Percentiles rank a stretch among this genome's conserved stretches.
Conservation (phyloP, 2,888 invertebrate genomes). For the Apodemia mormo region DNA sequence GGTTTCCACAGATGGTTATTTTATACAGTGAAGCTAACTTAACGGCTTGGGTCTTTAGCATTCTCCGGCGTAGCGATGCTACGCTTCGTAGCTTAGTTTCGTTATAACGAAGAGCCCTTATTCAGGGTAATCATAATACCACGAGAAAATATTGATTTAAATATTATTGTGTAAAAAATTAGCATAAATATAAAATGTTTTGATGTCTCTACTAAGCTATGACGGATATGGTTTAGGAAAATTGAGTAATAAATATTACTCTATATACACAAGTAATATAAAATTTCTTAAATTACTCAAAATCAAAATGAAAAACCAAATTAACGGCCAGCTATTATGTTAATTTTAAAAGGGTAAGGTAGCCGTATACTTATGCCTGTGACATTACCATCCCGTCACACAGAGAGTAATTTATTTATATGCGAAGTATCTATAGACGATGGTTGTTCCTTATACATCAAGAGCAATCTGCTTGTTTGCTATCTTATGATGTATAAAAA, state of each 20-base stretch:
- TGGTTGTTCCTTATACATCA: too few species aligned
- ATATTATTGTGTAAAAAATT: background rate
- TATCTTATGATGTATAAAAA: too few species aligned
- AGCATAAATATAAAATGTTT: background rate
- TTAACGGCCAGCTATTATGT: too few species aligned
- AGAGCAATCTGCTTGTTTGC: too few species aligned
- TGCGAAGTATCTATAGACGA: too few species aligned
- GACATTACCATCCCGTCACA: too few species aligned
- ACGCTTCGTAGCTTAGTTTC: slow-evolving; percentile 27
- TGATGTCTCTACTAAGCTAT: background rate
- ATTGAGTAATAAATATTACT: background rate
- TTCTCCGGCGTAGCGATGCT: slow-evolving; percentile 34
- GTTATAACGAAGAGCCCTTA: slow-evolving; percentile 13
- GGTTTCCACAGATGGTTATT: slow-evolving; percentile 78
- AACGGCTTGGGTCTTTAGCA: slow-evolving; percentile 58
- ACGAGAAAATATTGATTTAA: background rate
- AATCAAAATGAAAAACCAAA: too few species aligned
- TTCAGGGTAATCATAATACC: background rate
- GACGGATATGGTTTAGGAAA: background rate
- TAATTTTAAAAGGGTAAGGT: too few species aligned
- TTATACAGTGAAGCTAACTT: slow-evolving; percentile 75
- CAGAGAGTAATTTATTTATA: too few species aligned
- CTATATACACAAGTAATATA: too few species aligned
- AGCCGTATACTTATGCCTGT: too few species aligned
- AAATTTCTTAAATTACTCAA: too few species aligned